Evolutionary conservation across 2,113 vertebrate genomes (phyloP).

Genomic region (Cichladusa arquata): DNA sequence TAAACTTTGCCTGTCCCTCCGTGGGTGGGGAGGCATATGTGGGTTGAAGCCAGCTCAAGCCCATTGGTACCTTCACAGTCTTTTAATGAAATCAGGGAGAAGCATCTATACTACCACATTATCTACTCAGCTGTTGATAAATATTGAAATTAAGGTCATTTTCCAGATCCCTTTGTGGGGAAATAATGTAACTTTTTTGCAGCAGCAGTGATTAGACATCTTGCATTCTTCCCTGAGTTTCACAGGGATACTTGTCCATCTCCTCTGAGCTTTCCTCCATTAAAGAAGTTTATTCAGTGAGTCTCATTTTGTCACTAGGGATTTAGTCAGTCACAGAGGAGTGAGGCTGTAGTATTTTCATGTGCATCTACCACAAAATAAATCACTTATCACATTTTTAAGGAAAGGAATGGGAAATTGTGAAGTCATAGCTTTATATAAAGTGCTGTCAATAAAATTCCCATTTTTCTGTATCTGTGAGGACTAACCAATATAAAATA

Average conservation of each 20-base stretch:
- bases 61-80: accelerated
- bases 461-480: neutral
- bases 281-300: neutral
- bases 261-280: neutral
- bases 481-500: neutral
- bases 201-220: neutral
- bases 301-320: neutral
- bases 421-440: neutral
- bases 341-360: neutral
- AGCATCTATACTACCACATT: neutral
- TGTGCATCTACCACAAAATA: neutral
- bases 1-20: neutral
- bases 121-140: neutral
- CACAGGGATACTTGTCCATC: neutral
- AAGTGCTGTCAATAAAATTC: neutral
- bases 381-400: neutral
- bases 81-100: neutral
- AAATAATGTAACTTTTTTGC: neutral
- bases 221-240: neutral
- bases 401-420: neutral
- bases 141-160: neutral
- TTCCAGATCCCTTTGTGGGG: neutral
- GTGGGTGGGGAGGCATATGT: neutral
- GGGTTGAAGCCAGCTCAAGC: neutral
- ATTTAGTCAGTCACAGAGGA: neutral